phyloP scores from a whole-genome alignment of 2,888 invertebrate genomes.

The Toxonevra muliebris region DNA sequence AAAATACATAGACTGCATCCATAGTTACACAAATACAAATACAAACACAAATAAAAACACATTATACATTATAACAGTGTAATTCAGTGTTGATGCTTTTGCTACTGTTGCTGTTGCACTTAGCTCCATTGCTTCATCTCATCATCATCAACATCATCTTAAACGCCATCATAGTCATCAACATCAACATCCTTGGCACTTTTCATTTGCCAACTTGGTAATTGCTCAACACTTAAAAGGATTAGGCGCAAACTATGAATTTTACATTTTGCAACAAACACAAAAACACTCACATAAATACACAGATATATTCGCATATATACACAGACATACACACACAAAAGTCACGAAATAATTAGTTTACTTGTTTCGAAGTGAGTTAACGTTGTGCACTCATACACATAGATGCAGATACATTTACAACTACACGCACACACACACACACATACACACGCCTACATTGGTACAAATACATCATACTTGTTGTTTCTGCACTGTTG shows the following conservation, averaged over 20 bases:
- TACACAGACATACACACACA: background rate
- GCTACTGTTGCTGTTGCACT: slow-evolving; percentile 26
- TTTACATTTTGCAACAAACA: background rate
- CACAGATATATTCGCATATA: background rate
- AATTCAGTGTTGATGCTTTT: slow-evolving; percentile 4
- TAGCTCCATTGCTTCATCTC: background rate
- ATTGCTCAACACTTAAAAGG: slow-evolving; percentile 36
- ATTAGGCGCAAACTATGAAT: slow-evolving; percentile 22
- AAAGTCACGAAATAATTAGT: slow-evolving; percentile 56
- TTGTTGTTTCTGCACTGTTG: slow-evolving; percentile 12
- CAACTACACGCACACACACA: too few relatives aligned
- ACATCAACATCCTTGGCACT: slow-evolving; percentile 19
- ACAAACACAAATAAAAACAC: slow-evolving; percentile 6
- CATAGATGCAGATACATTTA: slow-evolving; percentile 11
- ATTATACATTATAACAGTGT: background rate
- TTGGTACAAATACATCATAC: slow-evolving; percentile 6
- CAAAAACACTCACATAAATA: too few relatives aligned
- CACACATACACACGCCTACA: too few relatives aligned
- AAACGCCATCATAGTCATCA: slow-evolving; percentile 13
- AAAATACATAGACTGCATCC: background rate
- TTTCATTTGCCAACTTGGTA: slow-evolving; percentile 31
- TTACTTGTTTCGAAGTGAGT: slow-evolving; percentile 57
- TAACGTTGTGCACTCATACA: slow-evolving; percentile 41
- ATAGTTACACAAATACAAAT: slow-evolving; percentile 12
- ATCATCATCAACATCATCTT: background rate